Conservation (phyloP, 2,888 invertebrate genomes). For the Digitonthophagus gazella region DNA sequence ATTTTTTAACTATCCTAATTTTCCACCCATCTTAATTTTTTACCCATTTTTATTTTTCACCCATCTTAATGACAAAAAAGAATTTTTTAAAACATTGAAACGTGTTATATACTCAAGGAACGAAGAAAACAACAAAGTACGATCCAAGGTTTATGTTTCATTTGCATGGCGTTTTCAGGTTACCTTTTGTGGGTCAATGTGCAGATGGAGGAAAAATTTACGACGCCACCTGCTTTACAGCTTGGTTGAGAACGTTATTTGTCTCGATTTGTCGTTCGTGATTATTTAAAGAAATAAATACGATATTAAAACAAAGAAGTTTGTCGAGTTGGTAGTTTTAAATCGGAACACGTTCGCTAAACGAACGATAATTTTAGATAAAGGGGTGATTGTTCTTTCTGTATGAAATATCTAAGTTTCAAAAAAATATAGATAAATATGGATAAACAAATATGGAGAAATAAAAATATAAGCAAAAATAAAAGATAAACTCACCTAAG, state of each 20-base stretch:
- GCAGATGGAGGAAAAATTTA: neutral
- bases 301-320: neutral
- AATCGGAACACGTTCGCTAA: neutral
- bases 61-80: no score
- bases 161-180: neutral
- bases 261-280: no score
- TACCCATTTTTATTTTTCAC: neutral
- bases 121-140: no score
- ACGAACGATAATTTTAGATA: neutral
- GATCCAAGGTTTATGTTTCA: neutral
- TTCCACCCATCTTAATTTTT: neutral
- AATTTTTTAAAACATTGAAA: no score
- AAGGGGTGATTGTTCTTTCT: neutral
- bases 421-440: neutral
- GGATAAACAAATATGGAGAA: neutral
- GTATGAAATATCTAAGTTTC: neutral
- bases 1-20: no score
- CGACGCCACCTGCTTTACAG: no score
- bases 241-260: no score
- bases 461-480: constrained; percentile 3
- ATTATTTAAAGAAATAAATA: no score
- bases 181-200: neutral
- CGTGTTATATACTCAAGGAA: no score
- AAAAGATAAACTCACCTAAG: constrained; percentile 57
- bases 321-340: neutral